These are phyloP conservation scores for Standfussiana lucernea DNA, from an alignment of 2,888 invertebrate genomes.

Conservation along the genomic window DNA sequence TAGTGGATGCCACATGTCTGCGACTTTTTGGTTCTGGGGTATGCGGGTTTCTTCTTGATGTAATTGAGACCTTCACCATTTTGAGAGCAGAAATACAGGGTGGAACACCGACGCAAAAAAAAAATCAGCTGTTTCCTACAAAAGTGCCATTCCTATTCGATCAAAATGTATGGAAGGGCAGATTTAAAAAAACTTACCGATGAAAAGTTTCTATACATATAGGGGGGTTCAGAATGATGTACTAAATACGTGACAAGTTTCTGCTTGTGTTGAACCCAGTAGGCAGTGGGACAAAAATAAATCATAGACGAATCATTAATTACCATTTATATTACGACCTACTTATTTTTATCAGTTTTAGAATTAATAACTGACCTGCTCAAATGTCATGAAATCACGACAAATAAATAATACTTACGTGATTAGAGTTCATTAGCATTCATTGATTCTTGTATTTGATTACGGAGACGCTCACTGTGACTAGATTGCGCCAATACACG, in stretches of 20 bases:
- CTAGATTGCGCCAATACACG: not conserved
- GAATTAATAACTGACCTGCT: not conserved
- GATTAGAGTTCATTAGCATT: not conserved
- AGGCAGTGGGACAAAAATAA: too few species aligned
- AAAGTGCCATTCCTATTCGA: too few species aligned
- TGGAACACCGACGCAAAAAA: too few species aligned
- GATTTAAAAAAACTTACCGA: too few species aligned
- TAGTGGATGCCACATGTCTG: not conserved
- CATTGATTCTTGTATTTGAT: not conserved
- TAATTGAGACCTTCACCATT: not conserved
- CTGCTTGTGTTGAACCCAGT: too few species aligned
- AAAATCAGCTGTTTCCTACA: too few species aligned
- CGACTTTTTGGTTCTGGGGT: not conserved
- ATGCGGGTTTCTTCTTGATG: not conserved
- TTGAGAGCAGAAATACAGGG: not conserved
- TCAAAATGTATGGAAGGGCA: too few species aligned
- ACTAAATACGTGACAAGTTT: too few species aligned
- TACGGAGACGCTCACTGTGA: not conserved
- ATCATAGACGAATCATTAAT: not conserved
- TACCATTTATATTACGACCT: not conserved
- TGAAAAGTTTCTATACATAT: too few species aligned
- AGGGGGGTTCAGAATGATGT: too few species aligned
- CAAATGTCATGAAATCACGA: not conserved
- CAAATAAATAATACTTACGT: not conserved
- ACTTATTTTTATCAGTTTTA: not conserved